These are phyloP conservation scores for Heliconius congener DNA, from an alignment of 1,140 invertebrate genomes.

Conservation along the genomic window DNA sequence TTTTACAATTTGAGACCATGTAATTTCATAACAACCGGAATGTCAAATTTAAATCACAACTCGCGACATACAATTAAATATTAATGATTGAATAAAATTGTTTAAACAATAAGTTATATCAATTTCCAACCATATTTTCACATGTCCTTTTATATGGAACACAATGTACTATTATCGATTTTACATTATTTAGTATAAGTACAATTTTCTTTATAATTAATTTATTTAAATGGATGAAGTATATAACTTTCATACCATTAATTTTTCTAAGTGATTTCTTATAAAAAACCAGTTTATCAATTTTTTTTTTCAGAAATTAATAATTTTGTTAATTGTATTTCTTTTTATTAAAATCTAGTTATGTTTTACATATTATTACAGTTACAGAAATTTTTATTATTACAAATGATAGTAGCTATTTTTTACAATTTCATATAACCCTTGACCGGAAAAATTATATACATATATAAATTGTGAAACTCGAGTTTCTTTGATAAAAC, in stretches of 20 bases:
- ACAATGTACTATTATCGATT: background rate
- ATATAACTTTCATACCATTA: too few relatives aligned
- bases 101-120: background rate
- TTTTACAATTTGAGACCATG: constrained; percentile 37
- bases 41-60: constrained; percentile 56
- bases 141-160: background rate
- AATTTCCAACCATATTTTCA: background rate
- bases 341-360: background rate
- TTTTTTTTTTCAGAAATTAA: too few relatives aligned
- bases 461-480: constrained; percentile 38
- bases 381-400: too few relatives aligned
- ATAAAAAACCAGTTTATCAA: too few relatives aligned
- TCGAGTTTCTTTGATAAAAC: constrained; percentile 27
- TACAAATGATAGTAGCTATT: too few relatives aligned
- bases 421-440: background rate
- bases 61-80: constrained; percentile 9
- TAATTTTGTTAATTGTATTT: background rate
- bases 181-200: background rate
- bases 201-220: too few relatives aligned
- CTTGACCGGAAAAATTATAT: constrained; percentile 52
- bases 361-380: background rate
- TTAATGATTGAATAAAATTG: background rate
- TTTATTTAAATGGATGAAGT: too few relatives aligned
- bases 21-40: constrained; percentile 51
- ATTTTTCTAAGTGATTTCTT: too few relatives aligned